Percentiles rank a stretch among this genome's conserved stretches.
Evolutionary conservation across 2,113 vertebrate species (phyloP).

Genomic region (Sardina pilchardus): DNA sequence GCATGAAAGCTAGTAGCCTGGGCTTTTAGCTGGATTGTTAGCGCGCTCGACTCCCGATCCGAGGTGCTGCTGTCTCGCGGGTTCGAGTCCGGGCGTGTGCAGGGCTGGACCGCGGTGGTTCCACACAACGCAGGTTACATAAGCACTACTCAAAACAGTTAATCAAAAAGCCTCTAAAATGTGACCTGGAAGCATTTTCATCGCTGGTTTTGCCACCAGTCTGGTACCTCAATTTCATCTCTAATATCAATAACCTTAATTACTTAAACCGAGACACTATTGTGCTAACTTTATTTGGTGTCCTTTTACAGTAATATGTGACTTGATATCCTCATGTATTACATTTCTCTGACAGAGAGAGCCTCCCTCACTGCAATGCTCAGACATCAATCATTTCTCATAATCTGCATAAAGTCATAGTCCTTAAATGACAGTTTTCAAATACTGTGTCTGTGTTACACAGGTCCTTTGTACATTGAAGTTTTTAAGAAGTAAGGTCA

Average conservation of each 20-base stretch:
- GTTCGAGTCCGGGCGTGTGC: too few species aligned
- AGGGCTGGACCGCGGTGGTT: too few species aligned
- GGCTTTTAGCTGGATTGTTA: too few species aligned
- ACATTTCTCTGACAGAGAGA: neutral
- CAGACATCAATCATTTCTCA: neutral
- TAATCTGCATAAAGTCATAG: neutral
- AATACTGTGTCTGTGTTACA: neutral
- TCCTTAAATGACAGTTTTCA: neutral
- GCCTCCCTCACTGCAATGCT: neutral
- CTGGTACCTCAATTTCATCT: neutral
- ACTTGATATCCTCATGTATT: neutral
- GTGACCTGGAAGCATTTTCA: neutral
- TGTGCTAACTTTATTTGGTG: neutral
- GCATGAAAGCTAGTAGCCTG: too few species aligned
- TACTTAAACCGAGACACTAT: neutral
- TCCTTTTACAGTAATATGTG: neutral
- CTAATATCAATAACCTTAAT: neutral
- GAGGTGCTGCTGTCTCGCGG: too few species aligned
- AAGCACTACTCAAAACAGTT: neutral
- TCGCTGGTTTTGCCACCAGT: neutral
- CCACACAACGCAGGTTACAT: too few species aligned
- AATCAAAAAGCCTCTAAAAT: neutral
- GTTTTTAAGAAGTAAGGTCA: neutral
- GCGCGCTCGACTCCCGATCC: too few species aligned
- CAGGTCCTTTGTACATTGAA: neutral